These are phyloP conservation scores for Macrobrachium rosenbergii DNA, from an alignment of 1,140 invertebrate species.

Conservation along the genomic window DNA sequence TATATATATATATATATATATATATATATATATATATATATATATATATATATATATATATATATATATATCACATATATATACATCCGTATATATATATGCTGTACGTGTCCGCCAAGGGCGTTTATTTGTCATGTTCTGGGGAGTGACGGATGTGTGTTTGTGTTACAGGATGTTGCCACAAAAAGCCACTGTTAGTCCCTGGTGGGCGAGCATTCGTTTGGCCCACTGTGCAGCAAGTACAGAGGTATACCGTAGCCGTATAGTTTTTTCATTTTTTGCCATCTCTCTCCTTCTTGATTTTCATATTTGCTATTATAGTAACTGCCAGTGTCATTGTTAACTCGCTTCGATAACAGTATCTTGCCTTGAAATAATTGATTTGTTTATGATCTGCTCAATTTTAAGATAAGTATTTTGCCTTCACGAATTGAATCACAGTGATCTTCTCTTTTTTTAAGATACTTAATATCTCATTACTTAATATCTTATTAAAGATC, in stretches of 20 bases:
- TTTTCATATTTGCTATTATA: not conserved
- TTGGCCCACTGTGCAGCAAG: conserved; percentile 93
- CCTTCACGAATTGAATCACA: too few species aligned
- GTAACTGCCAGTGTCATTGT: not conserved
- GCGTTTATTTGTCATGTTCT: not conserved
- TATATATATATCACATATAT: not conserved
- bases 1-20: not conserved
- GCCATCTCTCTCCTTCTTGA: not conserved
- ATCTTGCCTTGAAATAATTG: too few species aligned
- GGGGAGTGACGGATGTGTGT: conserved; percentile 49
- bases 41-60: too few species aligned
- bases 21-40: not conserved
- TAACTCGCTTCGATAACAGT: too few species aligned
- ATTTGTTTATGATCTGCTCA: too few species aligned
- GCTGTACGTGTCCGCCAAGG: not conserved
- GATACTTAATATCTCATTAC: too few species aligned
- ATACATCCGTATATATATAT: not conserved
- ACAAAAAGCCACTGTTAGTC: conserved; percentile 89
- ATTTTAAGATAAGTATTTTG: too few species aligned
- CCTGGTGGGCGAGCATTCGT: conserved; percentile 97
- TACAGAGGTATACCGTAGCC: conserved; percentile 82
- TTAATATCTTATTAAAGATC: too few species aligned
- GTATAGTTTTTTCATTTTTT: not conserved
- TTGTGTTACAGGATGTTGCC: conserved; percentile 84
- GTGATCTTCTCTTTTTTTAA: too few species aligned